Evolutionary conservation across 2,797 vertebrate species (phyloP).

Genomic region (Merluccius polli): DNA sequence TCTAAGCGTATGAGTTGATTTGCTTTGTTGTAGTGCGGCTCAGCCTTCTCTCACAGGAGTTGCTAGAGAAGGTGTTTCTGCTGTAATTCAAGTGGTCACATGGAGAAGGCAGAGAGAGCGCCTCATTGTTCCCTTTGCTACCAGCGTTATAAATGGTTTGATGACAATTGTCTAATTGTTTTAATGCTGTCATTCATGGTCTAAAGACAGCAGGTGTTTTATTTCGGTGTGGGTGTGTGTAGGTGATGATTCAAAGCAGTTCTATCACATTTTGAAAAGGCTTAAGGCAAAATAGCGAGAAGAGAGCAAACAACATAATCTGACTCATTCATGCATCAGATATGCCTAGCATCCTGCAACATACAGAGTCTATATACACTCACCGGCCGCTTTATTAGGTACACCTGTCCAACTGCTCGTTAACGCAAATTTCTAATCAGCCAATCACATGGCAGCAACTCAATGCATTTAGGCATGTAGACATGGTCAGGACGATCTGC

Average conservation of each 20-base stretch:
- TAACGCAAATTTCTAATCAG: no score
- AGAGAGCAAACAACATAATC: neutral
- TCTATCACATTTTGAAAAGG: neutral
- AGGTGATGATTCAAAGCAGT: no score
- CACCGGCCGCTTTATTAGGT: no score
- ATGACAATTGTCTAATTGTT: neutral
- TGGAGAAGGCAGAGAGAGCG: neutral
- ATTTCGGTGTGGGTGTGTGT: neutral
- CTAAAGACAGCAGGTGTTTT: neutral
- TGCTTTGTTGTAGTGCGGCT: neutral
- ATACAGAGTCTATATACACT: neutral
- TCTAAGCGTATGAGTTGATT: neutral
- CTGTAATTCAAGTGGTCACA: neutral
- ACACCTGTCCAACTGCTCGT: no score
- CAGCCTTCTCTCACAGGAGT: neutral
- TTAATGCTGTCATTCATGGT: neutral
- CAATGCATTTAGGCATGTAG: no score
- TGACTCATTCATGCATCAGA: neutral
- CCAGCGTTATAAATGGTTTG: neutral
- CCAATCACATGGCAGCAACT: no score
- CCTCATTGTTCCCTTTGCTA: neutral
- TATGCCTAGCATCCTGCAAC: neutral
- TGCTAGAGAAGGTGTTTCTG: neutral
- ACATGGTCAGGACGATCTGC: no score
- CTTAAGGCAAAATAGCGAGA: neutral